Evolutionary conservation across 1,140 invertebrate species (phyloP).

Genomic region (Periplaneta americana): DNA sequence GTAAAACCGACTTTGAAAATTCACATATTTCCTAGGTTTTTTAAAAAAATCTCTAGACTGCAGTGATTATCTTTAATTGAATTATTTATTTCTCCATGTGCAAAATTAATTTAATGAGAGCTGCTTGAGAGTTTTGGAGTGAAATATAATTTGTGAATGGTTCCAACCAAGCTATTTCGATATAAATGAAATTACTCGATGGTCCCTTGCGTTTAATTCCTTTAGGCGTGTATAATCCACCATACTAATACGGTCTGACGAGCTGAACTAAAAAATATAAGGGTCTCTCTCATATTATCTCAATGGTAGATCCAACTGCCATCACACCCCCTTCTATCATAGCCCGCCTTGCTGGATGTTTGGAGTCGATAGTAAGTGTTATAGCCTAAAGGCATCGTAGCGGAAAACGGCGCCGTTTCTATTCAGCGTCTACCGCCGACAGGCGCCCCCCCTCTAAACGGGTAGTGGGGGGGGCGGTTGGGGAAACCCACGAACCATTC

Average conservation of each 20-base stretch:
- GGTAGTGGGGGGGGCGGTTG: not conserved
- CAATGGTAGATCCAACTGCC: not conserved
- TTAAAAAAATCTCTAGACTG: too few species aligned
- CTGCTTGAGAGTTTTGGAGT: not conserved
- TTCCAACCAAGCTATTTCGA: not conserved
- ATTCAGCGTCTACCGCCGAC: not conserved
- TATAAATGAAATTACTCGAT: not conserved
- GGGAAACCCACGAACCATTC: not conserved
- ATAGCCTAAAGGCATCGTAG: not conserved
- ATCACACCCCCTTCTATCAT: not conserved
- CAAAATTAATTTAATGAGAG: not conserved
- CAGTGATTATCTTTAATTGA: not conserved
- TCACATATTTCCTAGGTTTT: too few species aligned
- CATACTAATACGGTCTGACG: not conserved
- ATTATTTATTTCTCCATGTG: not conserved
- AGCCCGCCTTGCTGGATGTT: not conserved
- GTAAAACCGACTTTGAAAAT: too few species aligned
- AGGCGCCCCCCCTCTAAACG: not conserved
- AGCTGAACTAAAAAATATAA: not conserved
- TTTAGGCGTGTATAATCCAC: not conserved
- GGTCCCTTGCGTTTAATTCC: not conserved
- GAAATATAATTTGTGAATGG: not conserved
- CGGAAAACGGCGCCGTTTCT: not conserved
- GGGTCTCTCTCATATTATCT: not conserved
- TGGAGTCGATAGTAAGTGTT: not conserved